Base-by-base conservation (phyloP, 2,797 vertebrate genomes). In the Scomberomorus guttatus region DNA sequence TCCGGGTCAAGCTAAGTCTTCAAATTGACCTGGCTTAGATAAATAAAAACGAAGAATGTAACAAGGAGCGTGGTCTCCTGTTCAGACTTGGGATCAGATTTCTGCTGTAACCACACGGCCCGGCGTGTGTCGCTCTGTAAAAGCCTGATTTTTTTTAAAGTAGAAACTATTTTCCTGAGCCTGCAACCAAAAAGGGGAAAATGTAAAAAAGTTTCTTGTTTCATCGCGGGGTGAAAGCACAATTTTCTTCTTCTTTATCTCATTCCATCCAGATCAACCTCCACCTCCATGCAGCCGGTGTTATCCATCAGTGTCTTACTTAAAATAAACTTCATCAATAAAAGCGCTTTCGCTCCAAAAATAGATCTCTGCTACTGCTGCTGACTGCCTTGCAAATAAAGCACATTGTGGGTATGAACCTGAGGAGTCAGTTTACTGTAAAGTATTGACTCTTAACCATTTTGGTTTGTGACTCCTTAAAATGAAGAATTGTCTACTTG, bases 11-110 rank as follows among this genome's bases (percentile, higher is more conserved):
- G 65, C 72, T 15, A 32, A 80, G 82, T 71, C 88, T 87, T 81
- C 79, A 87, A 89, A 90, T 86, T 87, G 86, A 92, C 89, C 85
- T 82, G 89, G 87, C 91, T 92, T 90, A 51, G 80, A 79, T 77
- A 93, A 91, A 91, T 85, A 90, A 83, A 83, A 83, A 15, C 51
- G 72, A 86, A 83, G 80, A 90, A 85, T 77, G 76, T 82, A 83
- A 85, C 72, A 9, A 81, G 82, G 87, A 88, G 77, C 77, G 27
- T 14, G 61, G 84, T 79, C 81, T 75, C 72, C 29, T 17, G n/a
- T 80, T 89, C 71, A 57, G 59, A 87, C 52, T 50, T 9, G 48
- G 52, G 59, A 44, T 90, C 77, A 6, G 37, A 25, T 92, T 86
- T 87, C 90, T n/a, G 6, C 56, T 29, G 54, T 46, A 72, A 88